Evolutionary conservation across 2,888 invertebrate species (phyloP).

Genomic region (Dendrolimus pini): DNA sequence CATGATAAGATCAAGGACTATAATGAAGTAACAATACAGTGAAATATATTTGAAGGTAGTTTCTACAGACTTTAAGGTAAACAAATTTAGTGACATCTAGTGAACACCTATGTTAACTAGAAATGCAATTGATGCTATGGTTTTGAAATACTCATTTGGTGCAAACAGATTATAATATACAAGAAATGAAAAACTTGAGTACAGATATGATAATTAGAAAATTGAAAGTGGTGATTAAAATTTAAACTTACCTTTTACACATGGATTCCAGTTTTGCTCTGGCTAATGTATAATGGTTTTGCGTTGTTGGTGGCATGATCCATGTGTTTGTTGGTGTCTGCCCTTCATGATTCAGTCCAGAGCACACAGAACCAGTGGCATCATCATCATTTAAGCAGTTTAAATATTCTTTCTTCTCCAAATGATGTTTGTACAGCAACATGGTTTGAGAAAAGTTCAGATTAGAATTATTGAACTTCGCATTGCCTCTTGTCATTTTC

Average conservation of each 20-base stretch:
- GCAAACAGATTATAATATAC: not conserved
- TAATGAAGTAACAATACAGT: no score
- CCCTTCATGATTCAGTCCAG: slow-evolving; percentile 26
- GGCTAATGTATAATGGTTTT: slow-evolving; percentile 38
- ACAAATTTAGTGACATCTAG: no score
- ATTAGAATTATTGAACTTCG: slow-evolving; percentile 56
- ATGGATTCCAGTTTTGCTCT: slow-evolving; percentile 60
- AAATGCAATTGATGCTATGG: not conserved
- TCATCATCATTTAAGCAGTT: slow-evolving; percentile 52
- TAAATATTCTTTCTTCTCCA: slow-evolving; percentile 55
- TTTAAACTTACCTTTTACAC: slow-evolving; percentile 47
- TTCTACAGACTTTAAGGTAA: no score
- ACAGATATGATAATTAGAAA: no score
- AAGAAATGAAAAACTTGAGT: not conserved
- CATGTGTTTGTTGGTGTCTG: not conserved
- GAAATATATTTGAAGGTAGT: no score
- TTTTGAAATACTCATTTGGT: not conserved
- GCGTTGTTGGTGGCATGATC: slow-evolving; percentile 1
- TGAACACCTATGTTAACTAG: no score
- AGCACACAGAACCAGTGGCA: slow-evolving; percentile 53
- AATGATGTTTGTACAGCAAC: slow-evolving; percentile 61
- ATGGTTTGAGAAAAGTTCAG: slow-evolving; percentile 55
- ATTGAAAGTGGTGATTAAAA: no score
- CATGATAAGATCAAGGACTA: no score
- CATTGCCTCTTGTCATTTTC: slow-evolving; percentile 60